Base-by-base conservation (phyloP, 2,797 vertebrate species). In the Onychomys arenicola region DNA sequence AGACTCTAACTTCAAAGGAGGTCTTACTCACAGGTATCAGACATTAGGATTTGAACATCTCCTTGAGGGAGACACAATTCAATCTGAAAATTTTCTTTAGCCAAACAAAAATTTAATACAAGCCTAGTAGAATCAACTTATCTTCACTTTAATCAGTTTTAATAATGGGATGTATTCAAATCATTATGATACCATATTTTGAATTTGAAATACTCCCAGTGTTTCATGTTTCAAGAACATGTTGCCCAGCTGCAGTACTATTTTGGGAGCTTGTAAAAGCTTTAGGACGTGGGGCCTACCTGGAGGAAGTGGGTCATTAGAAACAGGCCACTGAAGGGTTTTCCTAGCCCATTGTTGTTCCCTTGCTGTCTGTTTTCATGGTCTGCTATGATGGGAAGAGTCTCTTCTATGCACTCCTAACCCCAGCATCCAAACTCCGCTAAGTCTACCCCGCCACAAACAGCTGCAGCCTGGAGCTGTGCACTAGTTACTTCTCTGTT, bases 71-170 rank as follows among this genome's bases (percentile, higher is more conserved):
- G 43, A 91, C 52, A 93, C 4, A 46, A 55, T n/a, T 81, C 19
- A 73, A 52, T 27, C 37, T 23, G 55, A 40, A 96, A 81, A 17
- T 19, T 7, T 59, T 14, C 46, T 91, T 96, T 87, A 73, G 67
- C 32, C 11, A 65, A 97, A 87, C 55, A 85, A 95, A 67, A 59
- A 34, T 57, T 93, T 83, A 80, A 80, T 77, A 8, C 17, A 75
- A n/a, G 14, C 2, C 52, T 90, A 25, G 16, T 81, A 52, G 46
- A 55, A 88, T 81, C 37, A 21, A 34, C 83, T 93, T 43, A 55
- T 29, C 52, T 85, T 85, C 21, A 43, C 37, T 40, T 5, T 40
- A 76, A 75, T 57, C 32, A 40, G 37, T 69, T 23, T n/a, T 83
- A 87, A 80, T 59, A 78, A 59, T 37, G 73, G 73, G 25, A 63